Percentiles rank a stretch among this genome's conserved stretches.
phyloP scores from a whole-genome alignment of 2,888 invertebrate species.

The Nomada hirtipes region DNA sequence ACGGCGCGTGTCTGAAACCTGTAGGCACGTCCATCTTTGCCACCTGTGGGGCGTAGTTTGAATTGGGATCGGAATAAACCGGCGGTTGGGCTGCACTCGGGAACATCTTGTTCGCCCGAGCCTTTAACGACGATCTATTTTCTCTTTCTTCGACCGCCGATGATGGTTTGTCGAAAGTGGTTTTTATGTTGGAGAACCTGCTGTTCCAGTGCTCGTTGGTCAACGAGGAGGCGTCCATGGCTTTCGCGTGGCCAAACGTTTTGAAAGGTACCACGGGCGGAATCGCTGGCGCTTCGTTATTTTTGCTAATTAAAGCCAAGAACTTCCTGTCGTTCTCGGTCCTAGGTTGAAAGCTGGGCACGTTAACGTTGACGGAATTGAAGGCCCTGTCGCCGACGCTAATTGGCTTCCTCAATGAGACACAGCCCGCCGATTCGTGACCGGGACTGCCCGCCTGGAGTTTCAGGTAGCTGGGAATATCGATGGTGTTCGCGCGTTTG shows the following conservation, averaged over 20 bases:
- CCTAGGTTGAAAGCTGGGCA: conserved; percentile 91
- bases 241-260: conserved; percentile 75
- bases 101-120: conserved; percentile 45
- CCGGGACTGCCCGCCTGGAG: conserved; percentile 80
- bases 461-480: conserved; percentile 89
- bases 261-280: conserved; percentile 72
- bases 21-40: conserved; percentile 26
- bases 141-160: conserved; percentile 31
- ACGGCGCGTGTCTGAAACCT: conserved; percentile 80
- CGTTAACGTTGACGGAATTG: conserved; percentile 76
- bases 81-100: conserved; percentile 17
- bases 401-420: conserved; percentile 87
- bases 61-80: not conserved
- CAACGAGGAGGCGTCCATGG: conserved; percentile 63
- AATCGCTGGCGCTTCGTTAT: conserved; percentile 84
- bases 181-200: conserved; percentile 93
- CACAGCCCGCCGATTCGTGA: conserved; percentile 76
- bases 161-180: conserved; percentile 89
- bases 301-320: conserved; percentile 92
- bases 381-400: conserved; percentile 85
- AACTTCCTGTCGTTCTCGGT: conserved; percentile 95
- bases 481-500: conserved; percentile 95
- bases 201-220: conserved; percentile 90
- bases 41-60: conserved; percentile 13
- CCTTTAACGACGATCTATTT: conserved; percentile 34